A percentile compares a stretch with the other conserved stretches of the same genome.
Evolutionary conservation across 2,888 invertebrate species (phyloP).

Genomic region (Nomada ferruginata): DNA sequence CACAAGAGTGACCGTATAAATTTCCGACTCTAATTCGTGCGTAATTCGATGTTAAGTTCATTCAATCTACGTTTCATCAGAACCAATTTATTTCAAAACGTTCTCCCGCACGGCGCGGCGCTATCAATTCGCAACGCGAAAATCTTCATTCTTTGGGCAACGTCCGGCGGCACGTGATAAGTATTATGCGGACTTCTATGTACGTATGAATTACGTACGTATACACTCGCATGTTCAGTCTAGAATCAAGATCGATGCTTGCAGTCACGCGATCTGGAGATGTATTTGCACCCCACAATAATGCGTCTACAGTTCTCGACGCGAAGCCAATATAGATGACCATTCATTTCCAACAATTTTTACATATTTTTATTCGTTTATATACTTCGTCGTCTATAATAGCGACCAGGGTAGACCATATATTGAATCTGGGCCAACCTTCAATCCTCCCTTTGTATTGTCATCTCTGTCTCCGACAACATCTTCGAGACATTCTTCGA

Average conservation of each 20-base stretch:
- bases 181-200: slow-evolving; percentile 2
- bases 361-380: neutral
- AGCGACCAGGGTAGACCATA: slow-evolving; percentile 41
- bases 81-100: neutral
- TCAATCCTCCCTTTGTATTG: slow-evolving; percentile 14
- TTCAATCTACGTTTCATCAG: neutral
- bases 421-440: slow-evolving; percentile 47
- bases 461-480: neutral
- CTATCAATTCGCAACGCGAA: slow-evolving; percentile 10
- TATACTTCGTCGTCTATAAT: slow-evolving; percentile 10
- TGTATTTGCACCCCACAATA: slow-evolving; percentile 37
- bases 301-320: slow-evolving; percentile 3
- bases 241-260: slow-evolving; percentile 59
- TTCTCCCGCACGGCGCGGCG: neutral
- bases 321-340: neutral
- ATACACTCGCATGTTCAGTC: slow-evolving; percentile 44
- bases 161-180: slow-evolving; percentile 18
- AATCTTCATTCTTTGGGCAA: slow-evolving; percentile 24
- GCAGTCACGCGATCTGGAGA: slow-evolving; percentile 58
- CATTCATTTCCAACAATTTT: neutral
- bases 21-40: neutral
- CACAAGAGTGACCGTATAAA: neutral
- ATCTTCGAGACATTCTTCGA: neutral
- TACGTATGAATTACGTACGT: neutral
- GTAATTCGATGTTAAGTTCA: neutral